Evolutionary conservation across 2,113 vertebrate species (phyloP), one percentile per base, ranked within the genome.

Genomic region (Ardeotis arabs): DNA sequence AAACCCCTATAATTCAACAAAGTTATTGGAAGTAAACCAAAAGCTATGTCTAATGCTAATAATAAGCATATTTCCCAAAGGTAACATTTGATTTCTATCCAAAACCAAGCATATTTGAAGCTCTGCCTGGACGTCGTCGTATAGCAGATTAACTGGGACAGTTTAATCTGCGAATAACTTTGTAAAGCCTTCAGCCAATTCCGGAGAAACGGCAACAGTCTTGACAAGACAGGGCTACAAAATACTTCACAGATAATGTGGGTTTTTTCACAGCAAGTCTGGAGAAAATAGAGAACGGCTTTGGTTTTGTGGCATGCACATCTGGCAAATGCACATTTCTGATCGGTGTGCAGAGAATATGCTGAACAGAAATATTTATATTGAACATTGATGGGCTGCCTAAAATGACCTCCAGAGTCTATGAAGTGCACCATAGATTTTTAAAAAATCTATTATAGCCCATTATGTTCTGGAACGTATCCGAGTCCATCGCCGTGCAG

Each of bases 61-160:
- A 95, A 84, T 68, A 92, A 90, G 73, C 23, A 14, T 64, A 87
- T 96, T 96, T 97, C 94, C 95, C 93, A 44, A 68, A 96, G 93
- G 94, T 92, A 35, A 84, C 74, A 10, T 92, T 95, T 94, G 94
- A 82, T 87, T 92, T 56, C 93, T 68, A 39, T 81, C 93, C 95
- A 92, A 84, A 89, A 16, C 56, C 2, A 22, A 90, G 56, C 28
- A 14, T 59, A 72, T 86, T 81, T 84, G 94, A 95, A 95, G 83
- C 89, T 67, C n/a, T 78, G 86, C 84, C 95, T 84, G 89, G 19
- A 24, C 1, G 11, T 28, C 4, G 22, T 27, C 24, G 74, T 60
- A 7, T 0, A 52, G 82, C 29, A 75, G 91, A 90, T 95, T 50
- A 95, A 81, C 50, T 4, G 76, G 89, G 91, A 79, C 20, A 5